Conservation (phyloP, 2,797 vertebrate genomes). For the Anguilla pacifica region DNA sequence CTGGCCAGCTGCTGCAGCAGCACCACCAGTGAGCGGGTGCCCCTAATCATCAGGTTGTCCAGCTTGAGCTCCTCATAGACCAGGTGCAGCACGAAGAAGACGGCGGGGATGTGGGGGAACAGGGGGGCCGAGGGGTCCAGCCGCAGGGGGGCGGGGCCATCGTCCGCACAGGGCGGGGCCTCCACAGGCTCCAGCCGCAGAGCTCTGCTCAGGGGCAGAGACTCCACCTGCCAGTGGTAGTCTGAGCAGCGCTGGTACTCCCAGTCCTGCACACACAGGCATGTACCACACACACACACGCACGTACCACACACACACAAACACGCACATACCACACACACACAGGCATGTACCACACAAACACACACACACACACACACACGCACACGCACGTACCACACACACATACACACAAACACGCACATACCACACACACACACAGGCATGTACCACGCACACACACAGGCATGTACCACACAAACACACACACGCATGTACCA, state of each 20-base stretch:
- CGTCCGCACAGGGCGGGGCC: slow-evolving; percentile 55
- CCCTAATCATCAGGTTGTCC: slow-evolving; percentile 88
- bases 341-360: background rate
- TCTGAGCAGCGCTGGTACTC: slow-evolving; percentile 86
- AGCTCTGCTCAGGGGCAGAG: slow-evolving; percentile 72
- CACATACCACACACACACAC: background rate
- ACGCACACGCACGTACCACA: background rate
- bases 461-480: background rate
- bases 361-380: background rate
- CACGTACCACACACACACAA: background rate
- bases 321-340: background rate
- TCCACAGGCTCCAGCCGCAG: slow-evolving; percentile 69
- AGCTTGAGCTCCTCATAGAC: slow-evolving; percentile 94
- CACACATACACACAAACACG: background rate
- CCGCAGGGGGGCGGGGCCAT: slow-evolving; percentile 68
- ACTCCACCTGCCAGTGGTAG: slow-evolving; percentile 86
- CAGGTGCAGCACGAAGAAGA: slow-evolving; percentile 94
- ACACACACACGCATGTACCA: background rate
- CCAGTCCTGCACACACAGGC: slow-evolving; percentile 80
- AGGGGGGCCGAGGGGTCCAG: slow-evolving; percentile 88
- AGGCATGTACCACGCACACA: background rate
- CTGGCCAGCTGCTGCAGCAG: slow-evolving; percentile 93
- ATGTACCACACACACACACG: background rate
- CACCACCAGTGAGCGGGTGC: slow-evolving; percentile 82
- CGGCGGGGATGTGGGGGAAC: slow-evolving; percentile 87